phyloP scores from a whole-genome alignment of 2,888 invertebrate species.

The Molanna angustata region DNA sequence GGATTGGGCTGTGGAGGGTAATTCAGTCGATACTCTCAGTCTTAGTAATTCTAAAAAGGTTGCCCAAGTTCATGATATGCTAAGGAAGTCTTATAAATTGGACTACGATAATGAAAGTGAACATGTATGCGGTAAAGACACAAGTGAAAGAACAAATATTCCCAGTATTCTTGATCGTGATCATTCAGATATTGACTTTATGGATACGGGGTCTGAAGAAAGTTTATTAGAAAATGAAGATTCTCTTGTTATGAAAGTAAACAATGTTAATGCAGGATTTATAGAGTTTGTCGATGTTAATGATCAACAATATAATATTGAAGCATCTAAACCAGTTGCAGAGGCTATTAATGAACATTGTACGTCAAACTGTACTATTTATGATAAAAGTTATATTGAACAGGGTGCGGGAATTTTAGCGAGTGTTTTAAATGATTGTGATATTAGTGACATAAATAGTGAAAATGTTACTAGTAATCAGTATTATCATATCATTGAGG shows the following conservation, averaged over 20 bases:
- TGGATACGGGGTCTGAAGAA: slow-evolving; percentile 84
- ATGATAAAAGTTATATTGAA: slow-evolving; percentile 57
- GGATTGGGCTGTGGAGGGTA: slow-evolving; percentile 83
- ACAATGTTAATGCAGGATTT: slow-evolving; percentile 60
- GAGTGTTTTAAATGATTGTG: slow-evolving; percentile 35
- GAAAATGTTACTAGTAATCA: slow-evolving; percentile 4
- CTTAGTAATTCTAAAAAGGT: slow-evolving; percentile 43
- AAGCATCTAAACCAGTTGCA: slow-evolving; percentile 41
- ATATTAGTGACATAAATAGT: slow-evolving; percentile 2
- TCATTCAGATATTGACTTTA: slow-evolving; percentile 72
- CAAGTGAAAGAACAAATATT: slow-evolving; percentile 33
- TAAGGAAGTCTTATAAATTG: slow-evolving; percentile 36
- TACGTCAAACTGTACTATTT: slow-evolving; percentile 43
- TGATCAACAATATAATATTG: slow-evolving; percentile 13
- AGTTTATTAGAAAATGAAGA: slow-evolving; percentile 59
- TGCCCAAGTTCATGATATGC: slow-evolving; percentile 44
- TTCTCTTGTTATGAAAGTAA: slow-evolving; percentile 6
- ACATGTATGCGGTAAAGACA: slow-evolving; percentile 49
- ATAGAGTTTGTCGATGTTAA: slow-evolving; percentile 60
- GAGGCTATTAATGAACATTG: slow-evolving; percentile 35
- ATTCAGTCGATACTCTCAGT: slow-evolving; percentile 72
- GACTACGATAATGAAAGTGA: slow-evolving; percentile 44
- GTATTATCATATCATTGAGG: slow-evolving; percentile 3
- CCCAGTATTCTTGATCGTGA: slow-evolving; percentile 34
- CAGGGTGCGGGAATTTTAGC: slow-evolving; percentile 47